Conservation (phyloP, 2,113 vertebrate genomes). For the Sphaerodactylus townsendi region DNA sequence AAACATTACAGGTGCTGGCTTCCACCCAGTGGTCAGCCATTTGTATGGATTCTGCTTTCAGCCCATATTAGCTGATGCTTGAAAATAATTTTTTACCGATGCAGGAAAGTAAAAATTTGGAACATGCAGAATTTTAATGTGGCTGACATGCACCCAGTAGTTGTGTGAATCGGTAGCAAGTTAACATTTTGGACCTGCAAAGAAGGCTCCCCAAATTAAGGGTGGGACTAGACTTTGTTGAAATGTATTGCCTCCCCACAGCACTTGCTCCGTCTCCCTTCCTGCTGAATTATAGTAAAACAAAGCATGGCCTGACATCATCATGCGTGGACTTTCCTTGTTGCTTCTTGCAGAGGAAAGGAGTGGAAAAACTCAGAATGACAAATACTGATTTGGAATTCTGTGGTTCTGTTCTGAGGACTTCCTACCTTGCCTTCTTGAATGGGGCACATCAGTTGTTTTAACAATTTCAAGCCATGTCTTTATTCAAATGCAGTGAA, state of each 20-base stretch:
- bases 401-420: neutral
- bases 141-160: neutral
- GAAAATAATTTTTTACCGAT: neutral
- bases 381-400: neutral
- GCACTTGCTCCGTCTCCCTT: neutral
- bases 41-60: neutral
- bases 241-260: neutral
- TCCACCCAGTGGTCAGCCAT: neutral
- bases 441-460: slow-evolving; percentile 5
- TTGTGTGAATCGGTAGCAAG: neutral
- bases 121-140: neutral
- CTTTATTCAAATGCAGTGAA: slow-evolving; percentile 3
- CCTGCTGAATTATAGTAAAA: neutral
- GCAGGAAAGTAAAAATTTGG: neutral
- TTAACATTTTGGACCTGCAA: neutral
- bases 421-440: slow-evolving; percentile 4
- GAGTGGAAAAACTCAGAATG: neutral
- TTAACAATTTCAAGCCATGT: neutral
- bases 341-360: neutral
- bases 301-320: neutral
- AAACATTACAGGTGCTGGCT: neutral
- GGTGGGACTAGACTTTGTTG: neutral
- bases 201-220: neutral
- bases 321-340: neutral
- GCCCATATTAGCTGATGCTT: neutral